Evolutionary conservation across 2,888 invertebrate species (phyloP).

Genomic region (Halocaridina rubra): DNA sequence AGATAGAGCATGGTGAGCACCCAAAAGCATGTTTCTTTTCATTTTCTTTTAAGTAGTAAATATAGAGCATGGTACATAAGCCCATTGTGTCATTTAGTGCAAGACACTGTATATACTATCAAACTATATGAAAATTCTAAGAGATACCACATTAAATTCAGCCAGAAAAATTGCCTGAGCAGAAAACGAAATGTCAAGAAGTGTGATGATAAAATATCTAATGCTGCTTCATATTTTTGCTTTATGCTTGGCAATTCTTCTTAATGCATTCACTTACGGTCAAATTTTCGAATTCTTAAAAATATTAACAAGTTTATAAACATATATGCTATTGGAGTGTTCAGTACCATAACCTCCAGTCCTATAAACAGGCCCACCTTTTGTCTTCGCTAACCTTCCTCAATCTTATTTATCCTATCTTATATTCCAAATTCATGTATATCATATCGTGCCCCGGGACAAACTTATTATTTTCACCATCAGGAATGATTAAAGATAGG

Average conservation of each 20-base stretch:
- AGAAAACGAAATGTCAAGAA: no score
- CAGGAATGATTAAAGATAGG: neutral
- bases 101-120: neutral
- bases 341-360: slow-evolving; percentile 31
- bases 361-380: slow-evolving; percentile 17
- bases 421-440: no score
- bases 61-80: slow-evolving; percentile 24
- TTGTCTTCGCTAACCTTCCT: slow-evolving; percentile 7
- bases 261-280: no score
- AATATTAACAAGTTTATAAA: no score
- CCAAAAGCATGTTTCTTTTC: slow-evolving; percentile 42
- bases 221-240: no score
- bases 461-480: neutral
- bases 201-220: no score
- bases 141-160: neutral
- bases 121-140: no score
- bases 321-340: no score
- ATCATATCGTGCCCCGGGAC: slow-evolving; percentile 18
- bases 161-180: no score
- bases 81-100: slow-evolving; percentile 8
- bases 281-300: no score
- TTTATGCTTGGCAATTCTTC: no score
- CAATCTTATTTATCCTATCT: neutral
- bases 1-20: slow-evolving; percentile 33
- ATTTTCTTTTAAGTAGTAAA: neutral